Base-by-base conservation (phyloP, 2,888 invertebrate species). In the Tinea trinotella region DNA sequence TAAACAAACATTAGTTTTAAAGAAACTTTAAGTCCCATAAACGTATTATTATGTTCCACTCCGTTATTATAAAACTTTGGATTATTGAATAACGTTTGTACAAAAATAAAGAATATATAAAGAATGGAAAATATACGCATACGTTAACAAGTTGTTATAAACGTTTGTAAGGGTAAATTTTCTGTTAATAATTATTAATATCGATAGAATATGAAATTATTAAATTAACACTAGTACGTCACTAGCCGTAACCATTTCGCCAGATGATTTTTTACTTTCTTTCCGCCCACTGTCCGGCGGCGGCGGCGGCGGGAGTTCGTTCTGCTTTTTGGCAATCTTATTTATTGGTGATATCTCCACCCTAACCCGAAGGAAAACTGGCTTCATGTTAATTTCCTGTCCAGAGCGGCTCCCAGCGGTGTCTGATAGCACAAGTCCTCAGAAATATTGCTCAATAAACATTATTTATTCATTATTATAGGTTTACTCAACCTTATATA, bases 311-410 rank as follows among this genome's bases (percentile, higher is more conserved):
- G 64, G 62, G 22, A 20, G 46, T 17, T 61, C 62, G 59, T 64
- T 62, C 63, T 72, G 75, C 76, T 75, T 76, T 76, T 78, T 76
- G 70, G 70, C 76, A 76, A 81, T 82, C 74, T 76, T 80, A 81
- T 82, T 80, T 82, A 80, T 81, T 78, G 74, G 65, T 69, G 70
- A 74, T 70, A 71, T 76, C 67, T 75, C 69, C 66, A 67, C 64
- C 67, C 66, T 65, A 63, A 60, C 64, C 64, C 64, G 59, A 65
- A 72, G 76, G 74, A 79, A 80, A 80, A 71, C 73, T 76, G 69
- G 66, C 70, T 70, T 76, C 77, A 77, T 80, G 76, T 78, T 83
- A 80, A 83, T 84, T 82, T 81, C 81, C 82, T 79, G 82, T 50
- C 2, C 30, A 30, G 30, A 30, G 30, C 30, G 9, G 7, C 30